Conservation (phyloP, 2,888 invertebrate genomes). For the Volucella inanis region DNA sequence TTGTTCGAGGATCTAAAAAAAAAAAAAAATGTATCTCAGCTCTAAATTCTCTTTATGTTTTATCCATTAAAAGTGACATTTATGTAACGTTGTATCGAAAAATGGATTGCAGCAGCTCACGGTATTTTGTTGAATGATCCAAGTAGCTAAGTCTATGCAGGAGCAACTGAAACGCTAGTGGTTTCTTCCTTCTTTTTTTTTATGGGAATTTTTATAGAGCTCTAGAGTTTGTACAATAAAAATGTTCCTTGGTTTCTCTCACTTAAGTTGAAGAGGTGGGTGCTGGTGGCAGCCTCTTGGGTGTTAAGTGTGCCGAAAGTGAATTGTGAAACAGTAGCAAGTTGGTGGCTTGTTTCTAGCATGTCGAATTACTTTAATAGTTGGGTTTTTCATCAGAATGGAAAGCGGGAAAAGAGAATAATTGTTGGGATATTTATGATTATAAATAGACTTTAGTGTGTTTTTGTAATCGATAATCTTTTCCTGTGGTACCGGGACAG, state of each 20-base stretch:
- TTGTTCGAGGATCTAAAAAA: slow-evolving; percentile 2
- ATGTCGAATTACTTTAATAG: slow-evolving; percentile 60
- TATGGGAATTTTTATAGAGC: slow-evolving; percentile 65
- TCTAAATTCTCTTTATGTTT: slow-evolving; percentile 50
- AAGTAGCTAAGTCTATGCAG: not conserved
- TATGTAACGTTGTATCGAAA: slow-evolving; percentile 56
- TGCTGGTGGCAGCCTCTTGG: slow-evolving; percentile 16
- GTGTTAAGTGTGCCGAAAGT: slow-evolving; percentile 25
- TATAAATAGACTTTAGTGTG: too few species aligned
- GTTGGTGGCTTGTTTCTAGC: slow-evolving; percentile 36
- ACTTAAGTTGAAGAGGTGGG: slow-evolving; percentile 33
- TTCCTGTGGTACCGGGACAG: too few species aligned
- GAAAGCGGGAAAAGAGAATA: too few species aligned
- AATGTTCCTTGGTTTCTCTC: slow-evolving; percentile 34
- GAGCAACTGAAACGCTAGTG: slow-evolving; percentile 5
- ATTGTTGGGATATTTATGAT: too few species aligned
- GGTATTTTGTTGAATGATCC: slow-evolving; percentile 20
- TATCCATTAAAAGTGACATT: slow-evolving; percentile 59
- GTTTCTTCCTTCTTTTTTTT: slow-evolving; percentile 38
- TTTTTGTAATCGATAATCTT: too few species aligned
- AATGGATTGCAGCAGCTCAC: slow-evolving; percentile 8
- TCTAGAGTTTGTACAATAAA: slow-evolving; percentile 34
- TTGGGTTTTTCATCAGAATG: not conserved
- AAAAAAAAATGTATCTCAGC: slow-evolving; percentile 11
- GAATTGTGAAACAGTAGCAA: slow-evolving; percentile 58